Evolutionary conservation across 2,888 invertebrate species (phyloP).

Genomic region (Chalcosyrphus nemorum): DNA sequence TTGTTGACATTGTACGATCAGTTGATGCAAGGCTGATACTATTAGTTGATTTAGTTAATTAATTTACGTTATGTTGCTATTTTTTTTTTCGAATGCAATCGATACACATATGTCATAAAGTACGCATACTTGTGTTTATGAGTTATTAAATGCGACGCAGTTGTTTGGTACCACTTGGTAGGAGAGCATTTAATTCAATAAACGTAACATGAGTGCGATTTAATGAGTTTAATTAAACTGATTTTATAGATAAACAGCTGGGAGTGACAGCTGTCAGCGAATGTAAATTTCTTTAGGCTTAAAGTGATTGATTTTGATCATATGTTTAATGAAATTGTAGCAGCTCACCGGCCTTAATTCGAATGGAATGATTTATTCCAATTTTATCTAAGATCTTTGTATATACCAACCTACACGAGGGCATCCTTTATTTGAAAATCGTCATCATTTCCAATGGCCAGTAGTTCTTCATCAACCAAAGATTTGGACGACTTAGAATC

Average conservation of each 20-base stretch:
- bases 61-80: neutral
- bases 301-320: too few relatives aligned
- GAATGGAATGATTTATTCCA: too few relatives aligned
- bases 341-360: too few relatives aligned
- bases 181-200: neutral
- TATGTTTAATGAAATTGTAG: too few relatives aligned
- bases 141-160: slow-evolving; percentile 2
- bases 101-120: slow-evolving; percentile 8
- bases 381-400: too few relatives aligned
- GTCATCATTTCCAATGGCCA: too few relatives aligned
- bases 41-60: slow-evolving; percentile 39
- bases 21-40: slow-evolving; percentile 18
- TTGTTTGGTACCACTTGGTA: neutral
- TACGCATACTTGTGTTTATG: neutral
- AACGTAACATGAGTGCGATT: slow-evolving; percentile 1
- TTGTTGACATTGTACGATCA: slow-evolving; percentile 50
- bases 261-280: neutral
- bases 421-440: too few relatives aligned
- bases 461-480: too few relatives aligned
- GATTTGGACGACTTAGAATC: too few relatives aligned
- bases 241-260: neutral
- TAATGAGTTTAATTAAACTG: neutral
- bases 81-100: slow-evolving; percentile 1
- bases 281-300: neutral
- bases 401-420: too few relatives aligned